Percentiles rank a stretch among this genome's conserved stretches.
phyloP scores from a whole-genome alignment of 2,888 invertebrate species.

The Chymomyza amoena region DNA sequence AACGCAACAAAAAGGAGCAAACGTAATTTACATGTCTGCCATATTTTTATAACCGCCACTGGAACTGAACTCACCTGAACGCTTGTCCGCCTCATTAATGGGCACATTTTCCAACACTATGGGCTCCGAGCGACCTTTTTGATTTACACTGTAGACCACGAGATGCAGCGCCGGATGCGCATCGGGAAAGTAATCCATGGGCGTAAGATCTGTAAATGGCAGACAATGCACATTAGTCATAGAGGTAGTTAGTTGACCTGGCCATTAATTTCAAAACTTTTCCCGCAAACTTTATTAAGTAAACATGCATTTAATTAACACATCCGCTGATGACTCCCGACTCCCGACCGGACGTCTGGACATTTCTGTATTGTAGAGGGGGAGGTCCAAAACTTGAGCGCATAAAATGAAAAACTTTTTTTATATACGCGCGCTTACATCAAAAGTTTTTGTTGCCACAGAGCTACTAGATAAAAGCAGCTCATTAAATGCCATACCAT shows the following conservation, averaged over 20 bases:
- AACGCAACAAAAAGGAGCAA: background rate
- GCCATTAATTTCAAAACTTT: constrained; percentile 68
- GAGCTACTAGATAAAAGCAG: constrained; percentile 40
- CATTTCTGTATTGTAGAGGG: background rate
- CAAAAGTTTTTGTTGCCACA: constrained; percentile 55
- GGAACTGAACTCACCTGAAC: constrained; percentile 83
- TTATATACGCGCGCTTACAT: constrained; percentile 44
- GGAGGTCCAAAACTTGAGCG: constrained; percentile 47
- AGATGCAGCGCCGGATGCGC: constrained; percentile 85
- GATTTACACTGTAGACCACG: constrained; percentile 89
- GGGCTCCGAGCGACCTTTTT: constrained; percentile 91
- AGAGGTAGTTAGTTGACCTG: constrained; percentile 18
- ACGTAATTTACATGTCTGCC: background rate
- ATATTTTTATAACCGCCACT: background rate
- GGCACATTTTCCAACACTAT: constrained; percentile 91
- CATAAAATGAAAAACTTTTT: constrained; percentile 59
- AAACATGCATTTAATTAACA: constrained; percentile 71
- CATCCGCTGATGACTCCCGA: constrained; percentile 25
- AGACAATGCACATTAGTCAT: background rate
- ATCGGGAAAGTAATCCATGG: constrained; percentile 78
- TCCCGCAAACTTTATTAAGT: constrained; percentile 64
- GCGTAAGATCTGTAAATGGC: constrained; percentile 74
- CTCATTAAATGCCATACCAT: constrained; percentile 65
- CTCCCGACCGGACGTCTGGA: no score
- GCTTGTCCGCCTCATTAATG: constrained; percentile 91